Evolutionary conservation across 2,113 vertebrate species (phyloP), one percentile per base, ranked within the genome.

Genomic region (Tenrec ecaudatus): DNA sequence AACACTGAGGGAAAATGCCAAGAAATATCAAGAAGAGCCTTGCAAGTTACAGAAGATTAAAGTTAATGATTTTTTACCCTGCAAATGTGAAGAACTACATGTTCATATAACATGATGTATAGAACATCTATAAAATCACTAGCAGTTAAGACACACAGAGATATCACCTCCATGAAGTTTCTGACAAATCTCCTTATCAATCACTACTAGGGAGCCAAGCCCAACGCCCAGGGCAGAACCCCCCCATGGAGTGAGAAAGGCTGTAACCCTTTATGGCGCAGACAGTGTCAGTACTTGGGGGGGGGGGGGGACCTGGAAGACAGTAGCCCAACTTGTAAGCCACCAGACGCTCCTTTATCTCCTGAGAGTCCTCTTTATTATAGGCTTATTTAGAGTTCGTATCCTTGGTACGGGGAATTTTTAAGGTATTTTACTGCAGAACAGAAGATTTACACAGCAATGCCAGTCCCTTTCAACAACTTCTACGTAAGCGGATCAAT

Each of bases 21-120:
- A 22, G 27, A 64, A 86, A 82, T 66, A 86, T 62, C 29, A 82
- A 86, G 33, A 89, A 90, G 69, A 82, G n/a, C 10, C 57, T 89
- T 86, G n/a, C 8, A 85, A 93, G 88, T 69, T 86, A 77, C 0
- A 86, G 14, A 64, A 73, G 58, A 14, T 82, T 87, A 76, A 93
- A 66, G 57, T 62, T 89, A 90, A 20, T 40, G 43, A 36, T 4
- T 23, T 36, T 53, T 57, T 57, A 57, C 47, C 68, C 87, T 62
- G 91, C 31, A 75, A 66, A 82, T 89, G 64, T 69, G 62, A 87
- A 89, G 25, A 86, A 27, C 85, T 66, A 81, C 25, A 53, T 8
- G 40, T 12, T 89, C 92, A 33, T 53, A 89, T 81, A 76, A 87
- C n/a, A n/a, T 36, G 88, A 80, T 40, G 11, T 33, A 89, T 3